A percentile compares a stretch with the other conserved stretches of the same genome.
phyloP scores from a whole-genome alignment of 2,113 vertebrate genomes.

The Dasyornis broadbenti region DNA sequence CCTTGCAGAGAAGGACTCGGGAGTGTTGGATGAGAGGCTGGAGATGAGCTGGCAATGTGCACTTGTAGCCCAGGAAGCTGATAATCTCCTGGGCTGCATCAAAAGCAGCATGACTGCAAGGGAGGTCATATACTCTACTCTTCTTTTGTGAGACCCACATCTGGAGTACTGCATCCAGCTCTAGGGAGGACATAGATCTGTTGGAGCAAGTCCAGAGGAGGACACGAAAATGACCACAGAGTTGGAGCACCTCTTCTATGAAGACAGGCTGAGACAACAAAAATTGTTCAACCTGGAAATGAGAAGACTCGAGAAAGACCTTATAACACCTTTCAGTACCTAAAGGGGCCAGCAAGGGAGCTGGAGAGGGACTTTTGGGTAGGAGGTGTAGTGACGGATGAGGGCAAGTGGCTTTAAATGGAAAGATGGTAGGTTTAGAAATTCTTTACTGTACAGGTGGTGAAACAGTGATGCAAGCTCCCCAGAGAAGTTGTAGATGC shows the following conservation, averaged over 20 bases:
- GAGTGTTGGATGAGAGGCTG: not conserved
- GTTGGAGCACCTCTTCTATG: not conserved
- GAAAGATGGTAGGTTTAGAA: not conserved
- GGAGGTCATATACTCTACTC: not conserved
- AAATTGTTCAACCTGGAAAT: not conserved
- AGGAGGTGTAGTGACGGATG: not conserved
- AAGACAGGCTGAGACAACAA: not conserved
- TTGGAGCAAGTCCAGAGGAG: not conserved
- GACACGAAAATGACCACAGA: not conserved
- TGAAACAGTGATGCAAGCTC: not conserved
- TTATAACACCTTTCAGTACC: no score
- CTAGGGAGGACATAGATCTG: not conserved
- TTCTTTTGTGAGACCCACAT: not conserved
- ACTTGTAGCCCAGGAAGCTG: rapidly evolving
- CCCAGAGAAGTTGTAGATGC: not conserved
- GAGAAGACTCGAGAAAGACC: not conserved
- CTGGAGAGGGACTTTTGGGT: not conserved
- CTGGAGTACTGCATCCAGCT: not conserved
- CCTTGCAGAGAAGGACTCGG: not conserved
- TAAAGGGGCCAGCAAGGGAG: not conserved
- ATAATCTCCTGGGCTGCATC: rapidly evolving
- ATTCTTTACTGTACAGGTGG: not conserved
- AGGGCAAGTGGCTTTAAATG: not conserved
- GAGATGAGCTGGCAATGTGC: not conserved
- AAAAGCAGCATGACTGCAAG: not conserved